These are phyloP conservation scores for Limnodromus scolopaceus DNA, from an alignment of 2,797 vertebrate genomes.

Conservation along the genomic window DNA sequence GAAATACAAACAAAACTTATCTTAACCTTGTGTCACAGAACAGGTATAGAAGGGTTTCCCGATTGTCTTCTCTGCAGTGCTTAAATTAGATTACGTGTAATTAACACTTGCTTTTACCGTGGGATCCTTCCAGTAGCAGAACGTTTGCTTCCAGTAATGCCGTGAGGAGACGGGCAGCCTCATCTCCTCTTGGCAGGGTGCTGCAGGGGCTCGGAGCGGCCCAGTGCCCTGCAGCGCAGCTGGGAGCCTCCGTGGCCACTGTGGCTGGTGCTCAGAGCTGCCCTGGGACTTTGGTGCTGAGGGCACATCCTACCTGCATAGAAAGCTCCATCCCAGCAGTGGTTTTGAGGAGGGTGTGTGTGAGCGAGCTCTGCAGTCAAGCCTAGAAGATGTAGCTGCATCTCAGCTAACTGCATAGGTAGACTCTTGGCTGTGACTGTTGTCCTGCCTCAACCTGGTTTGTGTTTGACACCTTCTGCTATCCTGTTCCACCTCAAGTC, in stretches of 20 bases:
- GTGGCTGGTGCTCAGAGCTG: not conserved
- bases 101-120: not conserved
- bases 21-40: not conserved
- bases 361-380: not conserved
- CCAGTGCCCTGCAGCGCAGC: not conserved
- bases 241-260: rapidly evolving
- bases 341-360: not conserved
- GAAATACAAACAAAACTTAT: not conserved
- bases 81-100: not conserved
- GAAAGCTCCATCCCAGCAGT: not conserved
- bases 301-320: not conserved
- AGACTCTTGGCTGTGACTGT: not conserved
- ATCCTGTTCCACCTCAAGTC: not conserved
- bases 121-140: not conserved
- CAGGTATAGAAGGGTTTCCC: not conserved
- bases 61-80: not conserved
- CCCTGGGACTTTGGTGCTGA: not conserved
- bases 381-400: not conserved
- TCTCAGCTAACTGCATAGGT: not conserved
- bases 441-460: not conserved
- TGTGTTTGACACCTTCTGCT: not conserved
- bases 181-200: rapidly evolving
- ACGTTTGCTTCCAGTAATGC: not conserved
- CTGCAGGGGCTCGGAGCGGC: not conserved
- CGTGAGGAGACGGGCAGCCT: not conserved